Base-by-base conservation (phyloP, 2,888 invertebrate species). In the Agonopterix arenella region DNA sequence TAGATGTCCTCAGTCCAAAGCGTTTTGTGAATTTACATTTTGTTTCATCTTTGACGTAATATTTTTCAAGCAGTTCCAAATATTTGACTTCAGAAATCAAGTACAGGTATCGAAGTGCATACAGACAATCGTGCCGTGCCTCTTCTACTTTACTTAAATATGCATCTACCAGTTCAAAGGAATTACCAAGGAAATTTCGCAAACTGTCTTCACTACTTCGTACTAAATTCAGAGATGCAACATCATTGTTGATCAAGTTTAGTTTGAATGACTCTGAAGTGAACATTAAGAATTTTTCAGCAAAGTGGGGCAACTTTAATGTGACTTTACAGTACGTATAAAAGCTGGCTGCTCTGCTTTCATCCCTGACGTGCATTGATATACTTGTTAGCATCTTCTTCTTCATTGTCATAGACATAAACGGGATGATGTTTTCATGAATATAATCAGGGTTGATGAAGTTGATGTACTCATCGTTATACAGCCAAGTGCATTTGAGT, bases 391-490 rank as follows among this genome's bases (percentile, higher is more conserved):
- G 55, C 18, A 76, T 54, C 49, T 80, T 82, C 38, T 64, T 72
- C 51, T 69, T 79, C 74, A 80, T 78, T 66, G 76, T 80, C 1
- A 55, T 48, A 2, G 84, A 80, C 78, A 83, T 81, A 0, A 53
- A 60, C 4, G 84, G 77, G 52, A 84, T 78, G 18, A 84, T 55
- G 43, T 78, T 61, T 0, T 62, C 45, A 11, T 78, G 67, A 2
- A 84, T 66, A 53, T 75, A 69, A 36, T 71, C 60, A 1, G 68
- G 60, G 52, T 76, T 76, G 11, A 81, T 70, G 2, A 74, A 45
- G 9, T 68, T 44, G 8, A 67, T 61, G 51, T 66, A 70, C 16
- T 68, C 59, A 51, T 71, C 66, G 28, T 62, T 58, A 57, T 65
- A 78, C 10, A 84, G 48, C 80, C 80, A 84, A 13, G 36, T 43